These are phyloP conservation scores for Epicampocera succincta DNA, from an alignment of 2,888 invertebrate species.

Conservation along the genomic window DNA sequence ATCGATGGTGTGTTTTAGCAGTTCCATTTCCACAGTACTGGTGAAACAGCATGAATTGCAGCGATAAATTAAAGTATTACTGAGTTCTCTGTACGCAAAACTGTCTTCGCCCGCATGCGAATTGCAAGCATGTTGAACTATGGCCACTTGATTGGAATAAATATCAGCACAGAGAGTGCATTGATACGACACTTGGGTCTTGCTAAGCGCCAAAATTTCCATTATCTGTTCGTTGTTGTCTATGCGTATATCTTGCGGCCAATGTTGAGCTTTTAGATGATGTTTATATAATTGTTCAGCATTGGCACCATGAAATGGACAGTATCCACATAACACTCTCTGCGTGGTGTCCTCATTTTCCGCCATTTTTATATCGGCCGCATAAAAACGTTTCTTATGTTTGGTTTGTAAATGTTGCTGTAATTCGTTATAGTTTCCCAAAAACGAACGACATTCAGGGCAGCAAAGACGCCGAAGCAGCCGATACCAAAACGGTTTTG, in stretches of 20 bases:
- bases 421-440: constrained; percentile 72
- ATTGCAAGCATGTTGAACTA: constrained; percentile 73
- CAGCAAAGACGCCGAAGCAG: constrained; percentile 74
- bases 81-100: constrained; percentile 74
- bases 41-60: constrained; percentile 82
- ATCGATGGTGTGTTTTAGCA: constrained; percentile 81
- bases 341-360: constrained; percentile 37
- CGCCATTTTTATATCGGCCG: constrained; percentile 72
- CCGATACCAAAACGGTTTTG: constrained; percentile 76
- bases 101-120: constrained; percentile 70
- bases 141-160: constrained; percentile 73
- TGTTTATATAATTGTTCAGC: constrained; percentile 71
- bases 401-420: constrained; percentile 71
- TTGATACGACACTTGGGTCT: constrained; percentile 73
- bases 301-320: constrained; percentile 69
- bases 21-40: constrained; percentile 75
- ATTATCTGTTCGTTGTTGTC: constrained; percentile 61
- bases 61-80: constrained; percentile 80
- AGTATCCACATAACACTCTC: constrained; percentile 74
- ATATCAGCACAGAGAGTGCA: constrained; percentile 75
- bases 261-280: constrained; percentile 70
- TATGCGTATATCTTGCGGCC: constrained; percentile 73
- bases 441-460: constrained; percentile 72
- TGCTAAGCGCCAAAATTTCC: constrained; percentile 70
- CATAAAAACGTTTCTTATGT: constrained; percentile 77